A percentile compares a stretch with the other conserved stretches of the same genome.
Conservation (phyloP, 2,797 vertebrate genomes). For the Notolabrus celidotus region DNA sequence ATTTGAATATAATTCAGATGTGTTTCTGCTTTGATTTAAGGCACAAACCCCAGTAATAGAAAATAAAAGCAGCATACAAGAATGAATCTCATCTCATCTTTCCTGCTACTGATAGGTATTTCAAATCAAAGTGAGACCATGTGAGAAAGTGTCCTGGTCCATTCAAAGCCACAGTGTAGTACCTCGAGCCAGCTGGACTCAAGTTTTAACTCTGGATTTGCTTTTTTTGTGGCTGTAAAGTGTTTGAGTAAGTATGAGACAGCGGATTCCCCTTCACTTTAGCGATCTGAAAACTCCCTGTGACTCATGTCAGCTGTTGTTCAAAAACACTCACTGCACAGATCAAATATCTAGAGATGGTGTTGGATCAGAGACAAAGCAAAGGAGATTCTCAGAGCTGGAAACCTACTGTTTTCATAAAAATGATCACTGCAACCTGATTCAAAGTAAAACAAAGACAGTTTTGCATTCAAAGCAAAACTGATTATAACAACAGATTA, state of each 20-base stretch:
- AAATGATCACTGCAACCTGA: background rate
- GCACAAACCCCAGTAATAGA: conserved; percentile 16
- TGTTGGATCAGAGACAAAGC: conserved; percentile 38
- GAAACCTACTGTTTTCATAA: conserved; percentile 5
- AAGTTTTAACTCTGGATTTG: background rate
- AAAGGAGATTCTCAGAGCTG: conserved; percentile 22
- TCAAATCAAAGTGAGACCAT: conserved; percentile 43
- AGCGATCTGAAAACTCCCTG: conserved; percentile 37
- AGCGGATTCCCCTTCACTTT: conserved; percentile 31
- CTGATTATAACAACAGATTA: background rate
- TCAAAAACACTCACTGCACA: conserved; percentile 28
- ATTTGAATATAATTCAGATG: conserved; percentile 53
- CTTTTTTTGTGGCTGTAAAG: background rate
- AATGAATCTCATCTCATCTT: conserved; percentile 31
- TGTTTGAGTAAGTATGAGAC: conserved; percentile 22
- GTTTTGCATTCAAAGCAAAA: background rate
- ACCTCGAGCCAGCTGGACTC: conserved; percentile 37
- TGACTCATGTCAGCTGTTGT: conserved; percentile 20
- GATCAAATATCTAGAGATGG: conserved; percentile 39
- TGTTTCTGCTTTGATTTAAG: conserved; percentile 41
- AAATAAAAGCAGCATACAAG: conserved; percentile 16
- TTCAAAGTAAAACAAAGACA: background rate
- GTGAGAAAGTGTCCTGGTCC: conserved; percentile 18
- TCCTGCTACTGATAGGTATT: conserved; percentile 43
- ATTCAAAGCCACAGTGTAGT: background rate